Base-by-base conservation (phyloP, 2,888 invertebrate species). In the Microchrysa polita region DNA sequence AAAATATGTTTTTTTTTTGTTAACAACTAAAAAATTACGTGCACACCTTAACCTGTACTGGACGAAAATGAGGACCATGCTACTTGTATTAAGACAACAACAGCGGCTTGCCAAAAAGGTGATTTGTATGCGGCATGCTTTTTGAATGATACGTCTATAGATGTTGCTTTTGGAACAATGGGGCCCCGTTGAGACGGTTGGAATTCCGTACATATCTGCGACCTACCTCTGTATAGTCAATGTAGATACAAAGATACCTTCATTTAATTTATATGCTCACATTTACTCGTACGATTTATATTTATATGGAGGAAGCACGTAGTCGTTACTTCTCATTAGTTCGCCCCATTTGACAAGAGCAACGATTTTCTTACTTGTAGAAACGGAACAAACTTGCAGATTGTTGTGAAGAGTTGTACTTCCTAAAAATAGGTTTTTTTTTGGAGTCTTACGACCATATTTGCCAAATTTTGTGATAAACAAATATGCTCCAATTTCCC, bases 181-280 rank as follows among this genome's bases (percentile, higher is more conserved):
- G 69, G 16, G 18, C 55, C 16, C 55, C 16, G 4, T 57, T 55
- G 57, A 55, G 20, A 57, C 55, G 40, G 34, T 69, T 69, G 55
- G 40, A 69, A 69, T 69, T 69, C 69, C 69, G 40, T 40, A 69
- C 69, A 69, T 69, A 55, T 27, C 69, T 18, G n/a, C 22, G 9
- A 27, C 53, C 14, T 67, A 10, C 7, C 53, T 67, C n/a, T n/a
- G n/a, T n/a, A n/a, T 57, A 55, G 48, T 48, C 20, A 65, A 44
- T n/a, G n/a, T 20, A n/a, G 44, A 40, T 27, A 52, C 52, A 53
- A n/a, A 69, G 40, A 42, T 57, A 69, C 40, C 12, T 52, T 9
- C n/a, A n/a, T 67, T 27, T 67, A 10, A 23, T n/a, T n/a, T n/a
- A n/a, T n/a, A 34, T 48, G 53, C 27, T 12, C 40, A 57, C 34